Percentiles rank a stretch among this genome's conserved stretches.
Conservation (phyloP, 2,113 vertebrate species). For the Tringa solitaria region DNA sequence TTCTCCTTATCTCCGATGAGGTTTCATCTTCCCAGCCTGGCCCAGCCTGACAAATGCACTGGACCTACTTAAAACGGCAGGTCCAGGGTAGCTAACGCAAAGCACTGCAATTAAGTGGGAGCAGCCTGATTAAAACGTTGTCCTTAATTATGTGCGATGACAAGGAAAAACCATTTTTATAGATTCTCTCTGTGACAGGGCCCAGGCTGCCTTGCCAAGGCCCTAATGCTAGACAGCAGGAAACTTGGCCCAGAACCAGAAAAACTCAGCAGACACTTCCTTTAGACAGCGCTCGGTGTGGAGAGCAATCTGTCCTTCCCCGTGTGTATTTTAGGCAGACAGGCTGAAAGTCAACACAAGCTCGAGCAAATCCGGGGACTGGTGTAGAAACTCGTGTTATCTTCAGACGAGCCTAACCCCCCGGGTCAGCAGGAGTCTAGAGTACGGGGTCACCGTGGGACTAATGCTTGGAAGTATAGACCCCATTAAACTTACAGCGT, state of each 20-base stretch:
- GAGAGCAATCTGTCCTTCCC: conserved; percentile 43
- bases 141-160: conserved; percentile 66
- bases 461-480: conserved; percentile 34
- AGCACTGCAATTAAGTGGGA: conserved; percentile 60
- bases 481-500: neutral
- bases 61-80: conserved; percentile 41
- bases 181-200: conserved; percentile 58
- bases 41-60: conserved; percentile 11
- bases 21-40: conserved; percentile 41
- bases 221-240: conserved; percentile 60
- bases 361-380: conserved; percentile 13
- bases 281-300: conserved; percentile 38
- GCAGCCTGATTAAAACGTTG: conserved; percentile 63
- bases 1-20: neutral
- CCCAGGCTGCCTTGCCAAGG: conserved; percentile 54
- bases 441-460: conserved; percentile 23
- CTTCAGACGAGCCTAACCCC: conserved; percentile 45
- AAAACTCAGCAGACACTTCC: conserved; percentile 59
- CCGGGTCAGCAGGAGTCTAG: conserved; percentile 56
- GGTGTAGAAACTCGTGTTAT: conserved; percentile 38
- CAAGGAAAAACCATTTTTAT: conserved; percentile 42
- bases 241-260: conserved; percentile 50
- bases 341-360: conserved; percentile 46
- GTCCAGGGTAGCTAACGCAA: neutral
- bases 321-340: conserved; percentile 56